Percentiles rank a stretch among this genome's conserved stretches.
phyloP scores from a whole-genome alignment of 2,888 invertebrate species.

The Noctua janthina region DNA sequence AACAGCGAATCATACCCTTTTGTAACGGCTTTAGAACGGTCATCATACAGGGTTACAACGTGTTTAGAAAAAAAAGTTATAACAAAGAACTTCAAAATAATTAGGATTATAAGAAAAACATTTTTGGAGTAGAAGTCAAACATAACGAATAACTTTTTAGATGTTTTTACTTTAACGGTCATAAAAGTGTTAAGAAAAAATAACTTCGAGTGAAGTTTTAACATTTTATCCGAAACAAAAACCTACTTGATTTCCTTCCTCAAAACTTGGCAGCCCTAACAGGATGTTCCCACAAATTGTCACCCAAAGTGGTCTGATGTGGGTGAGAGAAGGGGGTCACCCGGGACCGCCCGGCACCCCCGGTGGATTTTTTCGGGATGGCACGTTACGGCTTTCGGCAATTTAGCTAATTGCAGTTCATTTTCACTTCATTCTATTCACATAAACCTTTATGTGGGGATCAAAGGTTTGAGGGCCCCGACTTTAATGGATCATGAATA shows the following conservation, averaged over 20 bases:
- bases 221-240: neutral
- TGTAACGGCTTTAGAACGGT: neutral
- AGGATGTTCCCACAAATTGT: constrained; percentile 72
- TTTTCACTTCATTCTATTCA: constrained; percentile 75
- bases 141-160: neutral
- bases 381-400: constrained; percentile 71
- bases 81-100: neutral
- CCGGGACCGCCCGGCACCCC: constrained; percentile 23
- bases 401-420: constrained; percentile 77
- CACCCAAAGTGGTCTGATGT: constrained; percentile 65
- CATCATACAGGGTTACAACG: neutral
- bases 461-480: constrained; percentile 64
- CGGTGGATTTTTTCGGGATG: constrained; percentile 70
- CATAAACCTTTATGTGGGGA: constrained; percentile 70
- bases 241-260: constrained; percentile 5
- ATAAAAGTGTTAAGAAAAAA: constrained; percentile 1
- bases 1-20: neutral
- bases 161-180: neutral
- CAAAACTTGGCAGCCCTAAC: constrained; percentile 44
- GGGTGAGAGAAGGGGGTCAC: constrained; percentile 39
- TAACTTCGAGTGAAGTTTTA: neutral
- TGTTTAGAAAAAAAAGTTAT: too few species aligned
- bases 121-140: neutral
- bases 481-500: constrained; percentile 66
- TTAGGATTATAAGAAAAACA: neutral